phyloP scores from a whole-genome alignment of 2,797 vertebrate genomes.

The Chanos chanos region DNA sequence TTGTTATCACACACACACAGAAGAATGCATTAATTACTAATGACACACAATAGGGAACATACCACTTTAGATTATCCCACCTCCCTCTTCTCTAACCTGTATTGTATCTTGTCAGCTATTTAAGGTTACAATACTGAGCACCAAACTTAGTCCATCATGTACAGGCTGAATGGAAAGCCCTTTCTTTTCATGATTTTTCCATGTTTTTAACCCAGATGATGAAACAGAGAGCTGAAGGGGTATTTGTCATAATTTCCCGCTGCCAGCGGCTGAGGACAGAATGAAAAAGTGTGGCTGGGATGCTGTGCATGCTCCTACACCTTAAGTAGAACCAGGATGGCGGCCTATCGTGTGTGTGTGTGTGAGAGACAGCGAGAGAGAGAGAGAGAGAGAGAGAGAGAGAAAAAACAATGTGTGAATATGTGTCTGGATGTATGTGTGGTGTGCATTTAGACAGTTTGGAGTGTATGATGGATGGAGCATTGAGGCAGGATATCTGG shows the following conservation, averaged over 20 bases:
- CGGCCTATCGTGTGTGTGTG: neutral
- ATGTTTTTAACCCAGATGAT: conserved; percentile 51
- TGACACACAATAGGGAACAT: neutral
- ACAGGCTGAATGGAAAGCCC: conserved; percentile 11
- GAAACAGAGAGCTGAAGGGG: conserved; percentile 45
- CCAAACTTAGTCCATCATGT: conserved; percentile 1
- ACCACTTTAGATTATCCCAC: too few species aligned
- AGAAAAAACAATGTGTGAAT: neutral
- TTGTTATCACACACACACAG: too few species aligned
- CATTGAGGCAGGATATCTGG: conserved; percentile 59
- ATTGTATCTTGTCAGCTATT: neutral
- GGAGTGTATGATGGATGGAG: conserved; percentile 56
- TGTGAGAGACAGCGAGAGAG: neutral
- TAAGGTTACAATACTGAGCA: neutral
- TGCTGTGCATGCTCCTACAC: conserved; percentile 49
- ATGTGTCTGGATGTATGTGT: conserved; percentile 15
- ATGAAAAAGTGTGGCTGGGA: conserved; percentile 44
- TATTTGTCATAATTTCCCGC: conserved; percentile 68
- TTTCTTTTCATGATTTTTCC: conserved; percentile 20
- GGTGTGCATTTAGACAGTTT: conserved; percentile 13
- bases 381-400: neutral
- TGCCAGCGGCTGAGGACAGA: conserved; percentile 59
- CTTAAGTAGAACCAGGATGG: conserved; percentile 36
- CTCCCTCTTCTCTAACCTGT: too few species aligned
- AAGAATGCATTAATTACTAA: neutral